Base-by-base conservation (phyloP, 2,888 invertebrate species). In the Ferrisia virgata region DNA sequence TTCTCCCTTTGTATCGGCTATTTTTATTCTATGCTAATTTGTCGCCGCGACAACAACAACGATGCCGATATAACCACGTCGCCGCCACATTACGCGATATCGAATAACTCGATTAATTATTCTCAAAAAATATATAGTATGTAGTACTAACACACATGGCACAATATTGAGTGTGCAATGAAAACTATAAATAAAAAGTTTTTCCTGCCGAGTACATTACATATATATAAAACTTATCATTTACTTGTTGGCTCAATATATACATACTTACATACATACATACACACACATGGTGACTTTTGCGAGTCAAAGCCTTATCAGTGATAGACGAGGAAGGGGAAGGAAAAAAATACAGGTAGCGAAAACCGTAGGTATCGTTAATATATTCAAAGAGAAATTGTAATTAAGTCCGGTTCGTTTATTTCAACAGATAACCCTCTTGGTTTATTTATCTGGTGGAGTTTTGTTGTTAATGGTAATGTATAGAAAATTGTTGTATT, bases 401-500 rank as follows among this genome's bases (percentile, higher is more conserved):
- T 79, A 79, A 79, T 79, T 43, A 43, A 79, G 40, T 79, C 79
- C 79, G 79, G 72, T 72, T 72, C 72, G 72, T 72, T 72, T 72
- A 72, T 72, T 72, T 36, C n/a, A 72, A 64, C 64, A 64, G 64
- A 64, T 78, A 78, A 39, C 39, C 78, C 33, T 11, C 36, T 22
- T 22, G 31, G 78, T 78, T 78, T 78, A 33, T 78, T 78, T 78
- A 39, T 39, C 36, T 15, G 1, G 15, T 9, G 11, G 69, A 79
- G 36, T 39, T 36, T 43, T 31, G 31, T 80, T 53, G 80, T 80
- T 47, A 82, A 82, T 36, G 82, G 82, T 82, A 82, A 82, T 69
- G 82, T 69, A 82, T 36, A 64, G 82, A 82, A 82, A 82, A 82
- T 82, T 82, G 69, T 69, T 82, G 82, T 82, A 82, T 82, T 82